Base-by-base conservation (phyloP, 2,113 vertebrate species). In the Catharus bicknelli region DNA sequence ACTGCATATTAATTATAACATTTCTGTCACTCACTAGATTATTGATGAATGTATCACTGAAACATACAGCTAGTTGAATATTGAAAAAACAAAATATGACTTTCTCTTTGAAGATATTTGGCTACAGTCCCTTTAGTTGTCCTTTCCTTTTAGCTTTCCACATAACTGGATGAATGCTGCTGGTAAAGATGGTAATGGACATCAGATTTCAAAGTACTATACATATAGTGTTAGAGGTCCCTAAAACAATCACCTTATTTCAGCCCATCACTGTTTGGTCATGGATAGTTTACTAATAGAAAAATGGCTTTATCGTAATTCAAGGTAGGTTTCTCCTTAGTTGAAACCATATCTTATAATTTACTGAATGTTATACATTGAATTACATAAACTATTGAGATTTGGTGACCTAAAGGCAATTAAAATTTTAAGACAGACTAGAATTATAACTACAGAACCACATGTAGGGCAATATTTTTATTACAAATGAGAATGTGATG, bases 61-160 rank as follows among this genome's bases (percentile, higher is more conserved):
- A 66, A 77, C 30, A 85, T 57, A 72, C 29, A 86, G n/a, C 55
- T 85, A 79, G 36, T 20, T 61, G 57, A 86, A 90, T 72, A 93
- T 1, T 75, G 43, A 77, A 83, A 88, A 72, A 57, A 16, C 1
- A 11, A 58, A 86, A 88, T 16, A 85, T 34, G 2, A 75, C 40
- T 92, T 82, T 90, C 40, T 63, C 80, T 93, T 93, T 92, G 75
- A 92, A 91, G 55, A 72, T 80, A 48, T 72, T 93, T 95, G 90
- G 87, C 87, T 94, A 18, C 48, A 42, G 36, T 80, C 61, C 57
- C 57, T 80, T 94, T 78, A 75, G 48, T 50, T 83, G 72, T 91
- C 90, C 48, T 64, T 94, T 86, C 48, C n/a, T 88, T 83, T 94
- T 57, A 90, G 30, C 27, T 55, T 91, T 81, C 51, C 73, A 22